These are phyloP conservation scores for Sturmia bella DNA, from an alignment of 2,888 invertebrate species.

Conservation along the genomic window DNA sequence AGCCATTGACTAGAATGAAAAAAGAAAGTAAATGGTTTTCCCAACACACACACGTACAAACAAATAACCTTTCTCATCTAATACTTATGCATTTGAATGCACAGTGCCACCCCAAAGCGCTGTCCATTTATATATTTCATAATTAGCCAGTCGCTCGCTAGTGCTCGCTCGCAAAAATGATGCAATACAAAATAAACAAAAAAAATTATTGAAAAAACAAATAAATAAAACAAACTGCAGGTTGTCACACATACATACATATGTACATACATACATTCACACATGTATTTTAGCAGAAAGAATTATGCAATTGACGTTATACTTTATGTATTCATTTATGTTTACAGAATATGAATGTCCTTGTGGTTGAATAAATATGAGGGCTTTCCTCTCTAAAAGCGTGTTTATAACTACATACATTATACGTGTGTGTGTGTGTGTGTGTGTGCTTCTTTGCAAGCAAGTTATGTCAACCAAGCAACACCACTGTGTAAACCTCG, in stretches of 20 bases:
- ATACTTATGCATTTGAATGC: background rate
- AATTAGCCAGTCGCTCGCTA: slow-evolving; percentile 49
- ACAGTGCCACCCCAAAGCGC: background rate
- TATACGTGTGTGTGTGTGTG: background rate
- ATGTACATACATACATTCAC: slow-evolving; percentile 11
- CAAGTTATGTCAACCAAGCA: slow-evolving; percentile 45
- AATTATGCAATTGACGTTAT: slow-evolving; percentile 7
- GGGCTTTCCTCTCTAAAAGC: slow-evolving; percentile 17
- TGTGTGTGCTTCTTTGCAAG: slow-evolving; percentile 44
- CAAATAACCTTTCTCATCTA: background rate
- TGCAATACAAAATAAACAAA: slow-evolving; percentile 47
- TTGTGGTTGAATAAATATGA: slow-evolving; percentile 56
- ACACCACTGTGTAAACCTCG: slow-evolving; percentile 65
- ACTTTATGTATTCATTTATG: slow-evolving; percentile 26
- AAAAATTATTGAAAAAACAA: slow-evolving; percentile 7
- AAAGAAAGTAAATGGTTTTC: slow-evolving; percentile 9
- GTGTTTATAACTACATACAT: too few species aligned
- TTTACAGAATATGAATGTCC: slow-evolving; percentile 51
- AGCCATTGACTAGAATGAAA: slow-evolving; percentile 10
- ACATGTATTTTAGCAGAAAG: background rate
- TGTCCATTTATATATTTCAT: slow-evolving; percentile 43
- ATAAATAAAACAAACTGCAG: slow-evolving; percentile 51
- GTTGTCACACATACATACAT: slow-evolving; percentile 36
- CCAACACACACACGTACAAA: background rate
- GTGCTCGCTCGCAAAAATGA: slow-evolving; percentile 49